Evolutionary conservation across 1,140 invertebrate genomes (phyloP).

Genomic region (Nebria ingens): DNA sequence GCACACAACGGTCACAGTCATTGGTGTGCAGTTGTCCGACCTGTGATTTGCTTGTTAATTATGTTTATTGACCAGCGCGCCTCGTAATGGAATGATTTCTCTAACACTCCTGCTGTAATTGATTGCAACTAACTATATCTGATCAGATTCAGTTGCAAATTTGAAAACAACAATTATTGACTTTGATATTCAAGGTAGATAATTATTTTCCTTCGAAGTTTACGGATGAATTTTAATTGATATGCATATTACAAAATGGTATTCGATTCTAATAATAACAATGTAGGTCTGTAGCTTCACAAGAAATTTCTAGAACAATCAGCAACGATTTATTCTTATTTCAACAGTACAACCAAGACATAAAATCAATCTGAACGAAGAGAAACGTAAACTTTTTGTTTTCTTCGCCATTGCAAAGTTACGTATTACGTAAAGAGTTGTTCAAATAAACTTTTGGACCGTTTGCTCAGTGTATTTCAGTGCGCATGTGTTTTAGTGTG

Average conservation of each 20-base stretch:
- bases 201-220: neutral
- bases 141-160: too few relatives aligned
- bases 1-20: neutral
- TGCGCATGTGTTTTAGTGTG: too few relatives aligned
- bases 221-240: neutral
- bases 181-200: neutral
- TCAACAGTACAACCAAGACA: too few relatives aligned
- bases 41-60: conserved; percentile 7
- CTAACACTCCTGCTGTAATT: neutral
- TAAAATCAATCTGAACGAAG: too few relatives aligned
- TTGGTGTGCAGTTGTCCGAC: neutral
- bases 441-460: too few relatives aligned
- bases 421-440: too few relatives aligned
- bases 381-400: too few relatives aligned
- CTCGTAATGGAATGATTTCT: conserved; percentile 4
- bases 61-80: conserved; percentile 7
- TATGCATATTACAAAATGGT: neutral
- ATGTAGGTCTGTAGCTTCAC: neutral
- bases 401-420: too few relatives aligned
- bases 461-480: too few relatives aligned
- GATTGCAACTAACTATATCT: neutral
- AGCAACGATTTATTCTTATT: too few relatives aligned
- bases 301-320: neutral
- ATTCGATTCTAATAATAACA: neutral
- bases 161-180: too few relatives aligned